These are phyloP conservation scores for Calosoma granatense DNA, from an alignment of 1,140 invertebrate genomes.

Conservation along the genomic window DNA sequence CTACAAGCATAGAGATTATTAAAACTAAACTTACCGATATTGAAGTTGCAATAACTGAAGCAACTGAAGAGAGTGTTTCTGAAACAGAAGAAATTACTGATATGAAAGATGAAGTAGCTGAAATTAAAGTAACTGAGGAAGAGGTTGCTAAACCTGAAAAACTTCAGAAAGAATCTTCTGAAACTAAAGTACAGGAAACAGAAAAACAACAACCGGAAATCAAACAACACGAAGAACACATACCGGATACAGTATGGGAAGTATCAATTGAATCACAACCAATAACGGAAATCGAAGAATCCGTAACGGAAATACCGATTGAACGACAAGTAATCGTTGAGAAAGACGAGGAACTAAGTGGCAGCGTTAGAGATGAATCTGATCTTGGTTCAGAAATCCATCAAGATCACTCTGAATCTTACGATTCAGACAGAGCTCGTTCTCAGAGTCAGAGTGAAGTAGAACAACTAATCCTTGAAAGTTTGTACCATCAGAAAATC, in stretches of 20 bases:
- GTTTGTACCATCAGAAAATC: constrained; percentile 38
- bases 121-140: constrained; percentile 12
- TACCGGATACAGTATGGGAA: constrained; percentile 53
- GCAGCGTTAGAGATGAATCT: constrained; percentile 28
- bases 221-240: constrained; percentile 44
- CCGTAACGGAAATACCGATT: constrained; percentile 23
- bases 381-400: constrained; percentile 32
- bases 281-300: constrained; percentile 23
- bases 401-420: constrained; percentile 30
- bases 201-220: too few species aligned
- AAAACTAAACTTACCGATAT: too few species aligned
- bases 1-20: too few species aligned
- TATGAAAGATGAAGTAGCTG: constrained; percentile 17
- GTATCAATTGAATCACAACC: constrained; percentile 44
- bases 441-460: constrained; percentile 31
- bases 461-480: constrained; percentile 32
- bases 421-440: constrained; percentile 26
- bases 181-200: too few species aligned
- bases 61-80: constrained; percentile 7
- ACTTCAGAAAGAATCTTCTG: constrained; percentile 31
- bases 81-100: constrained; percentile 17
- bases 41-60: too few species aligned
- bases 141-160: constrained; percentile 26
- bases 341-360: constrained; percentile 30
- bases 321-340: constrained; percentile 29